A percentile compares a stretch with the other conserved stretches of the same genome.
Evolutionary conservation across 2,113 vertebrate genomes (phyloP).

Genomic region (Origma solitaria): DNA sequence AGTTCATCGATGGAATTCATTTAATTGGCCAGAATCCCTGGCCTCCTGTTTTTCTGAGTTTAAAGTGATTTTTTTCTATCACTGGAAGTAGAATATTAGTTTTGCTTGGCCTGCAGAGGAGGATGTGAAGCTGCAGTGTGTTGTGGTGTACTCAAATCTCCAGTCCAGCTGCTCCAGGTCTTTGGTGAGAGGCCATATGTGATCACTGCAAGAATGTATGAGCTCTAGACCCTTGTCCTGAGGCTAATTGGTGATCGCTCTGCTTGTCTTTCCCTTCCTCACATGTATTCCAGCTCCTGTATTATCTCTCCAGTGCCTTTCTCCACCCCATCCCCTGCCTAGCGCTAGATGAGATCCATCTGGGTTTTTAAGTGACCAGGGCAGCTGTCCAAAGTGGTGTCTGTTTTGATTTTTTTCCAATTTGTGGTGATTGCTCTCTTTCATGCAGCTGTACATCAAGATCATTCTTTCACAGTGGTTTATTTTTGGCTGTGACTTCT

Average conservation of each 20-base stretch:
- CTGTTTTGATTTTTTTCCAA: constrained; percentile 25
- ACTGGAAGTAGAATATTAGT: not conserved
- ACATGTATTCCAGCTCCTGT: not conserved
- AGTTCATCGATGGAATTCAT: not conserved
- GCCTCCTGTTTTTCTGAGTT: not conserved
- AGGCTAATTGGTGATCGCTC: constrained; percentile 9
- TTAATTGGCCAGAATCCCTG: not conserved
- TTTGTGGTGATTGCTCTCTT: constrained; percentile 46
- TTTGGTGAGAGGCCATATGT: constrained; percentile 29
- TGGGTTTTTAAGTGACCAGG: constrained; percentile 27
- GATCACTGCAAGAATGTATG: not conserved
- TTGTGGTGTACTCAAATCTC: not conserved
- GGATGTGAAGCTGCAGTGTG: not conserved
- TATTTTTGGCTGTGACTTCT: not conserved
- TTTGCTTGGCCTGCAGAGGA: not conserved
- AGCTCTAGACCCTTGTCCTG: not conserved
- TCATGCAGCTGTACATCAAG: not conserved
- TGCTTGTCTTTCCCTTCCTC: not conserved
- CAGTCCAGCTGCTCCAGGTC: not conserved
- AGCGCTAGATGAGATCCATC: constrained; percentile 34
- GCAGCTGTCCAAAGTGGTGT: constrained; percentile 19
- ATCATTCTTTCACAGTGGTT: not conserved
- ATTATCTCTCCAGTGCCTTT: not conserved
- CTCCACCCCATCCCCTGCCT: not conserved
- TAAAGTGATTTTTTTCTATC: not conserved